A percentile compares a stretch with the other conserved stretches of the same genome.
phyloP scores from a whole-genome alignment of 1,140 invertebrate species.

The Elymnias hypermnestra region DNA sequence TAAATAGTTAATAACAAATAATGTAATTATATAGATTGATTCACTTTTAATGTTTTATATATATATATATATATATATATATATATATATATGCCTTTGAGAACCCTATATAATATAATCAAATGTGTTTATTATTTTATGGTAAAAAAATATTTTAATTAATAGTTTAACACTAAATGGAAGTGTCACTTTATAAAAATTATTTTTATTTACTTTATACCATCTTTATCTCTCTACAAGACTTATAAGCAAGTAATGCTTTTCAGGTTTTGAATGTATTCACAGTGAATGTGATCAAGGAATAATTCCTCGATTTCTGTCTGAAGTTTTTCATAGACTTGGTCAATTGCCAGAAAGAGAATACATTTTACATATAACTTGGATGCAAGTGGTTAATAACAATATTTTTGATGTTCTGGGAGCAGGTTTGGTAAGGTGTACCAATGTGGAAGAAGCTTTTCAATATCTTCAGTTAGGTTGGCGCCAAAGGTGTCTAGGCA shows the following conservation, averaged over 20 bases:
- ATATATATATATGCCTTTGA: no score
- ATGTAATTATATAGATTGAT: no score
- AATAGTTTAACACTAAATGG: no score
- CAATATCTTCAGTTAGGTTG: conserved; percentile 74
- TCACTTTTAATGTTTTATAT: no score
- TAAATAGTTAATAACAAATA: no score
- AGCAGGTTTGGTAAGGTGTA: conserved; percentile 75
- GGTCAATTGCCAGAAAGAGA: conserved; percentile 77
- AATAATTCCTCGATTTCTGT: conserved; percentile 84
- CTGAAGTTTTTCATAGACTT: conserved; percentile 83
- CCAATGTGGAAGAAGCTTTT: conserved; percentile 75
- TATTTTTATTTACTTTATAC: no score
- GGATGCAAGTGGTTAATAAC: conserved; percentile 79
- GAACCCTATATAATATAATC: no score
- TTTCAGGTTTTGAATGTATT: conserved; percentile 79
- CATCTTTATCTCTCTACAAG: no score
- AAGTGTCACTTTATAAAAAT: no score
- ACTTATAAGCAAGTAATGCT: conserved; percentile 1
- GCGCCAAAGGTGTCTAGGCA: conserved; percentile 58
- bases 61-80: no score
- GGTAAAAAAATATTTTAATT: no score
- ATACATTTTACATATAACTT: conserved; percentile 79
- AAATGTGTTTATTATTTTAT: no score
- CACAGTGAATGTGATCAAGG: conserved; percentile 85
- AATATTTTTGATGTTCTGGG: conserved; percentile 77